These are phyloP conservation scores for Notolabrus celidotus DNA, from an alignment of 2,797 vertebrate species.

Conservation along the genomic window DNA sequence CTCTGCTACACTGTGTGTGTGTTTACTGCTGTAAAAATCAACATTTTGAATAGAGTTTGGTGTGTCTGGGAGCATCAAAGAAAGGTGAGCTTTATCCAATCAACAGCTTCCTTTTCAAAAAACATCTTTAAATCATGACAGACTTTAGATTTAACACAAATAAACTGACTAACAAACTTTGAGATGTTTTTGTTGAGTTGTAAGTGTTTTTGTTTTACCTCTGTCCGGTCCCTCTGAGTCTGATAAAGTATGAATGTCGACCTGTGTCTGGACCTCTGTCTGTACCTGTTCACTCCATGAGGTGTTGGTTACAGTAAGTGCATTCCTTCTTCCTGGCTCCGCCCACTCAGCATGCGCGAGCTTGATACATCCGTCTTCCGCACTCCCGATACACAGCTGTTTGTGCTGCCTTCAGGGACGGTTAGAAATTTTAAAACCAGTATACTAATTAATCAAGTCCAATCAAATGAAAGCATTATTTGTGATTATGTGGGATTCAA, in stretches of 20 bases:
- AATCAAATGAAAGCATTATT: background rate
- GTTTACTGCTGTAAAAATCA: background rate
- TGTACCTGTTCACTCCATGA: slow-evolving; percentile 46
- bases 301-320: background rate
- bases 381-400: background rate
- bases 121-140: background rate
- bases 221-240: background rate
- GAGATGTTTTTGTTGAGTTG: rapidly evolving
- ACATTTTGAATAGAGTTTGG: background rate
- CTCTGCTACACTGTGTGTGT: background rate
- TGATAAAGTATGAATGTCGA: background rate
- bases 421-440: background rate
- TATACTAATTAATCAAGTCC: no score
- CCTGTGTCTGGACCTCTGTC: no score
- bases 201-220: slow-evolving; percentile 34
- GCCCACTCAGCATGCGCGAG: slow-evolving; percentile 34
- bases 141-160: background rate
- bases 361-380: background rate
- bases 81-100: background rate
- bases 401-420: slow-evolving; percentile 51
- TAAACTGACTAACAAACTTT: background rate
- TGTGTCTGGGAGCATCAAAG: background rate
- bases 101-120: slow-evolving; percentile 1
- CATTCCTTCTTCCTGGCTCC: slow-evolving; percentile 6
- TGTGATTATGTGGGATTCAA: no score